phyloP scores from a whole-genome alignment of 1,140 invertebrate species.

The Muscidifurax raptorellus region DNA sequence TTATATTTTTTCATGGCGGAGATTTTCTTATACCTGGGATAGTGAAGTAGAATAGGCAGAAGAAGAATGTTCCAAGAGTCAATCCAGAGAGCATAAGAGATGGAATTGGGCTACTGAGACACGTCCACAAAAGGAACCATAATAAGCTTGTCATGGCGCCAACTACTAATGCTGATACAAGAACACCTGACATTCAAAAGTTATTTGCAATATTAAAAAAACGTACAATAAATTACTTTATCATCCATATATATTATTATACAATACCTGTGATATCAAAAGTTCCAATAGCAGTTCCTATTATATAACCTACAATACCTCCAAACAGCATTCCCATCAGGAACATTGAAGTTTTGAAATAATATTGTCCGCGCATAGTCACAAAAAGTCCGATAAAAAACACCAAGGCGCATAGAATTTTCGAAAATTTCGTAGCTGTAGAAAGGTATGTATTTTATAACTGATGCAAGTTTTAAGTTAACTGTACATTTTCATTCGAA shows the following conservation, averaged over 20 bases:
- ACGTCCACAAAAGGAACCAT: conserved; percentile 29
- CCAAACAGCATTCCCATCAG: neutral
- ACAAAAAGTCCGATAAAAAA: conserved; percentile 42
- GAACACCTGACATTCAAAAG: conserved; percentile 7
- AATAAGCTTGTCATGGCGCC: conserved; percentile 20
- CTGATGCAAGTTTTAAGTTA: no score
- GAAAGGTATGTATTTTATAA: conserved; percentile 1
- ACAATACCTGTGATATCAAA: conserved; percentile 23
- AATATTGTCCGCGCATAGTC: conserved; percentile 15
- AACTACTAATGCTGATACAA: neutral
- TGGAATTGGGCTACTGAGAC: conserved; percentile 28
- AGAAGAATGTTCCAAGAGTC: conserved; percentile 76
- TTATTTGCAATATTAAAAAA: neutral
- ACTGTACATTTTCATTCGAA: neutral
- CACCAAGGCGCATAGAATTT: neutral
- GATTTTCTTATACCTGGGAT: conserved; percentile 75
- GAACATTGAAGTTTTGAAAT: conserved; percentile 42
- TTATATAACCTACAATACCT: conserved; percentile 25
- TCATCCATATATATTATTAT: neutral
- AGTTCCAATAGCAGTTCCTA: neutral
- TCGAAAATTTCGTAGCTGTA: neutral
- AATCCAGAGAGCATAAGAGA: conserved; percentile 73
- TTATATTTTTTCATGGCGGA: neutral
- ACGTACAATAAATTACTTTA: neutral
- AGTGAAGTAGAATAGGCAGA: conserved; percentile 76